phyloP scores from a whole-genome alignment of 2,888 invertebrate genomes.

The Pantelozetes paolii region DNA sequence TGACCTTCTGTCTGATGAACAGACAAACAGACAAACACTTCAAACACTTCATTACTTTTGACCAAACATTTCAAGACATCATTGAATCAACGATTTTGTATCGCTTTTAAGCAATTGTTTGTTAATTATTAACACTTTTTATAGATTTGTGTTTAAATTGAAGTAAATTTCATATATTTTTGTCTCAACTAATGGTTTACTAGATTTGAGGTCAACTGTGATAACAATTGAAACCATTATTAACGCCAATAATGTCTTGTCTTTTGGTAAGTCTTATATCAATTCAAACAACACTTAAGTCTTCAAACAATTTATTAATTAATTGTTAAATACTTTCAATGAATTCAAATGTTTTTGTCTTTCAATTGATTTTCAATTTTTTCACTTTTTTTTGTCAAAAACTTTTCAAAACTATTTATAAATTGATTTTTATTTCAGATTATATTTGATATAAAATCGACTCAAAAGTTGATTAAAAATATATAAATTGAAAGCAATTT shows the following conservation, averaged over 20 bases:
- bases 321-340: too few species aligned
- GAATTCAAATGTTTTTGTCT: too few species aligned
- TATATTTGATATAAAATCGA: too few species aligned
- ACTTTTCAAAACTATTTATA: too few species aligned
- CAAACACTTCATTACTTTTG: neutral
- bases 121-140: too few species aligned
- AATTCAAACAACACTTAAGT: neutral
- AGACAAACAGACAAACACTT: neutral
- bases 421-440: too few species aligned
- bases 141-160: too few species aligned
- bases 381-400: too few species aligned
- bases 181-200: neutral
- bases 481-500: too few species aligned
- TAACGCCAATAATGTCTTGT: neutral
- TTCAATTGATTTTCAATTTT: too few species aligned
- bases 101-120: too few species aligned
- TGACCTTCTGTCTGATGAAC: slow-evolving; percentile 14
- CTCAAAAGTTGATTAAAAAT: too few species aligned
- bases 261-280: slow-evolving; percentile 24
- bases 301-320: neutral
- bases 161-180: neutral
- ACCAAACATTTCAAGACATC: slow-evolving; percentile 13
- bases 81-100: neutral
- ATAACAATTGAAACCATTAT: slow-evolving; percentile 1
- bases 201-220: slow-evolving; percentile 21